Base-by-base conservation (phyloP, 2,113 vertebrate species). In the Rhipidura dahli region DNA sequence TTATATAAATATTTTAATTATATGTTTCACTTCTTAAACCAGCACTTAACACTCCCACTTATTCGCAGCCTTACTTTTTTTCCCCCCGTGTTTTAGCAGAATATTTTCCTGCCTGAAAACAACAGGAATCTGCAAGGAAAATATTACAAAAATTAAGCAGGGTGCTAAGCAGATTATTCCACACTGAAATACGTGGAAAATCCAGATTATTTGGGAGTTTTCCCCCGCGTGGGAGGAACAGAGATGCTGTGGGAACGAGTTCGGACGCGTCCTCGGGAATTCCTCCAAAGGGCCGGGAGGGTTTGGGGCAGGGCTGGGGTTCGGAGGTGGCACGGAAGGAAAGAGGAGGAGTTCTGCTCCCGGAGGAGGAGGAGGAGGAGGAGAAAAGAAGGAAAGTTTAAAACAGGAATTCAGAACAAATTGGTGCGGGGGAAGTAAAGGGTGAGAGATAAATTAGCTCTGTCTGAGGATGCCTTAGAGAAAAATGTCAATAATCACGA, bases 401-500 rank as follows among this genome's bases (percentile, higher is more conserved):
- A 37, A 7, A 19, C 63, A 69, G 40, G 26, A 80, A 59, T 49
- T 45, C 16, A 13, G 27, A 17, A 31, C 3, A 65, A 53, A 53
- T 1, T 47, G 4, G 27, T 3, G 5, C 7, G 13, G 17, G 31
- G 33, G 30, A 17, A 65, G 10, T 9, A 35, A 53, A 37, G 70
- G 4, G 15, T 4, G 8, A 15, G 21, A 8, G 44, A 15, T 3
- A 15, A 31, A 26, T 39, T 7, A 12, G 10, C 11, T 19, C 57
- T 9, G 6, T 15, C n/a, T 17, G 21, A 54, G 44, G 9, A 42
- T 14, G 22, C 18, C 63, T 27, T 11, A 19, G 6, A 56, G 14
- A 1, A 13, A 57, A 53, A 1, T 0, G 0, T 6, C 31, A 8
- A 9, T 31, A 64, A 27, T 3, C 3, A 7, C 5, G 14, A 57